Conservation (phyloP, 2,888 invertebrate genomes). For the Athalia rosae region DNA sequence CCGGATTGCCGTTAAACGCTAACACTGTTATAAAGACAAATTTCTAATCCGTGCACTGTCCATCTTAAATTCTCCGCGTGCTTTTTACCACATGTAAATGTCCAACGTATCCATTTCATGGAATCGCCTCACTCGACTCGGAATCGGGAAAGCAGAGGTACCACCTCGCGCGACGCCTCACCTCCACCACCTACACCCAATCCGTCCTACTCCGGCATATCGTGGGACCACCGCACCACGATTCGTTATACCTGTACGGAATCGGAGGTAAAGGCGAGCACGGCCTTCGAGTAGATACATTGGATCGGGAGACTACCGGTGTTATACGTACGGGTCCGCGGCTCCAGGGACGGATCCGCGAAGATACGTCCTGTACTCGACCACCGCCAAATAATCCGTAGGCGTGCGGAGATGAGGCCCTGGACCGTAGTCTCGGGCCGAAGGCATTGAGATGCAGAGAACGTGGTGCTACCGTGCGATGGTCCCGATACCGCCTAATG, state of each 20-base stretch:
- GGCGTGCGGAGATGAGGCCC: slow-evolving; percentile 49
- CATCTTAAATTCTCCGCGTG: neutral
- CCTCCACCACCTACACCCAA: neutral
- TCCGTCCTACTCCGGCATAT: neutral
- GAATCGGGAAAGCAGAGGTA: neutral
- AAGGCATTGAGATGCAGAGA: slow-evolving; percentile 73
- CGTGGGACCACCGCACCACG: slow-evolving; percentile 8
- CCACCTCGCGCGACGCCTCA: neutral
- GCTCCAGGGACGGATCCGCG: slow-evolving; percentile 59
- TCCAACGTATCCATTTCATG: slow-evolving; percentile 1
- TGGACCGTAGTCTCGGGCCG: slow-evolving; percentile 55
- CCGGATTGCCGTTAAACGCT: slow-evolving; percentile 13
- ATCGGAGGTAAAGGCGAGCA: slow-evolving; percentile 32
- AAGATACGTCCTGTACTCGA: slow-evolving; percentile 37
- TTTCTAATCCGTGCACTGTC: neutral
- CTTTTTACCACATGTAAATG: neutral
- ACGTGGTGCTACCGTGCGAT: slow-evolving; percentile 74
- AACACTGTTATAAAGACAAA: slow-evolving; percentile 27
- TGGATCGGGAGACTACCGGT: slow-evolving; percentile 69
- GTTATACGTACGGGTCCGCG: slow-evolving; percentile 58
- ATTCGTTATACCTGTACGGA: slow-evolving; percentile 4
- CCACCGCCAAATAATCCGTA: slow-evolving; percentile 37
- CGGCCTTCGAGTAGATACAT: slow-evolving; percentile 46
- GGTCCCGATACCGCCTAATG: slow-evolving; percentile 74
- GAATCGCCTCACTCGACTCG: neutral